Conservation (phyloP, 2,888 invertebrate species). For the Hypomecis atomaria region DNA sequence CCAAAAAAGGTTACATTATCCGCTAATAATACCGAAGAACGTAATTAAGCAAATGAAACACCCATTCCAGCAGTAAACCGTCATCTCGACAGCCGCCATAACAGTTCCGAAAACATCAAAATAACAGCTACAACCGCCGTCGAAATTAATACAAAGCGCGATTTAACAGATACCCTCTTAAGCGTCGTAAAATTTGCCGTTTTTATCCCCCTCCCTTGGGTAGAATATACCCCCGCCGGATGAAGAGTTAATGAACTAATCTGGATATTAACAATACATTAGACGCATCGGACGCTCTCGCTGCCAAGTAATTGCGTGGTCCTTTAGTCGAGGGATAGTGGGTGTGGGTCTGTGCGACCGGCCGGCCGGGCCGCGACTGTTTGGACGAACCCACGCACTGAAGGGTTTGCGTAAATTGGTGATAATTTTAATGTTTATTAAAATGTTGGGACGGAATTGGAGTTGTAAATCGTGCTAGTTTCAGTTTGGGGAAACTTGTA, state of each 20-base stretch:
- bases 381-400: constrained; percentile 48
- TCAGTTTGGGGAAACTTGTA: constrained; percentile 18
- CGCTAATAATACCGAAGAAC: constrained; percentile 41
- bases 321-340: constrained; percentile 58
- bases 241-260: constrained; percentile 84
- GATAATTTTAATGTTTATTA: constrained; percentile 57
- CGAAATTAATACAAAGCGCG: constrained; percentile 76
- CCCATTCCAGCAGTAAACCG: constrained; percentile 42
- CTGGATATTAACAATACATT: constrained; percentile 84
- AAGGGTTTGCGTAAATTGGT: constrained; percentile 56
- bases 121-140: constrained; percentile 69
- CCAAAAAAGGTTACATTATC: constrained; percentile 13
- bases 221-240: constrained; percentile 58
- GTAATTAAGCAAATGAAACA: constrained; percentile 72
- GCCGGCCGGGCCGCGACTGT: constrained; percentile 48
- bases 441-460: constrained; percentile 46
- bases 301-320: constrained; percentile 63
- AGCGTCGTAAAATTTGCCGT: constrained; percentile 69
- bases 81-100: constrained; percentile 47
- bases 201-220: constrained; percentile 59
- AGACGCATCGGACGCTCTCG: constrained; percentile 75
- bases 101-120: constrained; percentile 61
- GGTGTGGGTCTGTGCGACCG: constrained; percentile 47
- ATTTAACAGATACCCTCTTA: constrained; percentile 68
- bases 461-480: constrained; percentile 38